A percentile compares a stretch with the other conserved stretches of the same genome.
phyloP scores from a whole-genome alignment of 2,888 invertebrate species.

The Cepaea hortensis region DNA sequence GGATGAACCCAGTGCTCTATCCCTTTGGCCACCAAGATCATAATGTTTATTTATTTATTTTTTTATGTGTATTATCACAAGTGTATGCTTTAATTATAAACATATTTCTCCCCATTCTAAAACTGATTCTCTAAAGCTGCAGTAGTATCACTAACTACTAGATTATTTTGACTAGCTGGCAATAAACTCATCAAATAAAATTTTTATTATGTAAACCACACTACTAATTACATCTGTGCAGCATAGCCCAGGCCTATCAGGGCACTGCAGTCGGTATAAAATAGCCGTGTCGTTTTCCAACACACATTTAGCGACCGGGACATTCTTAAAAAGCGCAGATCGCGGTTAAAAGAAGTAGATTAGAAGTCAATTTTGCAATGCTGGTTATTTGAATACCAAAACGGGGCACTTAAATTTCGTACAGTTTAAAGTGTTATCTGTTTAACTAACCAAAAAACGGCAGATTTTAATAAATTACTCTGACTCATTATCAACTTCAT shows the following conservation, averaged over 20 bases:
- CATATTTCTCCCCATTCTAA: too few relatives aligned
- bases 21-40: too few relatives aligned
- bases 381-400: slow-evolving; percentile 16
- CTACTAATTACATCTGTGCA: too few relatives aligned
- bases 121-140: too few relatives aligned
- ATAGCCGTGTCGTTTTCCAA: not conserved
- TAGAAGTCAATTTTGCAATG: slow-evolving; percentile 1
- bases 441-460: not conserved
- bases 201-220: not conserved
- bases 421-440: not conserved
- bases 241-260: not conserved
- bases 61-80: too few relatives aligned
- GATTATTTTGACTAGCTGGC: not conserved
- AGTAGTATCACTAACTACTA: not conserved
- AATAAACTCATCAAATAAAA: not conserved
- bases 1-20: too few relatives aligned
- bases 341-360: not conserved
- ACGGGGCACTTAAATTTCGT: not conserved
- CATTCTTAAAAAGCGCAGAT: not conserved
- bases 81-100: too few relatives aligned
- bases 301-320: not conserved
- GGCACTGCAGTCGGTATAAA: not conserved
- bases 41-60: too few relatives aligned
- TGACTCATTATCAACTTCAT: slow-evolving; percentile 7
- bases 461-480: slow-evolving; percentile 3